phyloP scores from a whole-genome alignment of 1,140 invertebrate genomes.

The Leptoteleia sp. region DNA sequence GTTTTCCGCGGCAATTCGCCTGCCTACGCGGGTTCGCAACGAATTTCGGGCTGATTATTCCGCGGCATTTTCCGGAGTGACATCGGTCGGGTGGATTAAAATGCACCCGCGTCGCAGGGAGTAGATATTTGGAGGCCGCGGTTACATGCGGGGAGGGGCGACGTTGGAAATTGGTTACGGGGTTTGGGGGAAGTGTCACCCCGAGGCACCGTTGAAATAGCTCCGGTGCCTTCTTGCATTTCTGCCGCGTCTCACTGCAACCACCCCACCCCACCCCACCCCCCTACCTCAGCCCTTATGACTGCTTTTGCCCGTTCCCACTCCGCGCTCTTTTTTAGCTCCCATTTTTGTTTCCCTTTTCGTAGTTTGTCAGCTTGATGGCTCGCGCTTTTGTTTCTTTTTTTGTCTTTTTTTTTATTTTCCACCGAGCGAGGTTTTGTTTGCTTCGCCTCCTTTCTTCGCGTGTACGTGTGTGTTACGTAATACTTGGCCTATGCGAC shows the following conservation, averaged over 20 bases:
- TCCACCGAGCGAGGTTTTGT: conserved; percentile 17
- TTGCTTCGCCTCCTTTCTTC: conserved; percentile 25
- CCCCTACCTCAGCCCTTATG: conserved; percentile 16
- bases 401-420: too few species aligned
- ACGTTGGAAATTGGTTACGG: conserved; percentile 59
- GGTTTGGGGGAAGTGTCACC: conserved; percentile 62
- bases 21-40: conserved; percentile 70
- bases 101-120: conserved; percentile 55
- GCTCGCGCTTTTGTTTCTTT: conserved; percentile 39
- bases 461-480: conserved; percentile 35
- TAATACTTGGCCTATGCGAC: conserved; percentile 55
- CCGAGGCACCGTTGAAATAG: conserved; percentile 65
- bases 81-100: conserved; percentile 77
- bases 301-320: conserved; percentile 34
- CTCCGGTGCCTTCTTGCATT: conserved; percentile 64
- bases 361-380: conserved; percentile 54
- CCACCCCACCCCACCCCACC: too few species aligned
- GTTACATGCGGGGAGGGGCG: conserved; percentile 27
- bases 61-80: conserved; percentile 71
- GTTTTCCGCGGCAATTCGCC: conserved; percentile 74
- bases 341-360: conserved; percentile 46
- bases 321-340: conserved; percentile 31
- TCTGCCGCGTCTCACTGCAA: conserved; percentile 24
- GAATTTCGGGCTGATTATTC: conserved; percentile 80
- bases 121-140: conserved; percentile 35